A percentile compares a stretch with the other conserved stretches of the same genome.
Conservation (phyloP, 1,140 invertebrate species). For the Magallana gigas region DNA sequence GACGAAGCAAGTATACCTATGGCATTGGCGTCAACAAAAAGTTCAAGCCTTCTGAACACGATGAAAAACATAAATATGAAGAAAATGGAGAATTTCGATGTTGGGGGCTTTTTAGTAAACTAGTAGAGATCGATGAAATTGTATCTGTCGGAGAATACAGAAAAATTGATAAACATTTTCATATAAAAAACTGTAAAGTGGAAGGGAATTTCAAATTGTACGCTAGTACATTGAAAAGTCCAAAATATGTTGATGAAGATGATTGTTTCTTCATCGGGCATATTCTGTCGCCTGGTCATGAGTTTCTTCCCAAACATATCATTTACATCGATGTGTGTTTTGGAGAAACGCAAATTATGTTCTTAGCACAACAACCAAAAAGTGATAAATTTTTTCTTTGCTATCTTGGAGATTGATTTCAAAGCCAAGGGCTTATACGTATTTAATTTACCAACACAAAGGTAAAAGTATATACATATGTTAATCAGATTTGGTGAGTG, state of each 20-base stretch:
- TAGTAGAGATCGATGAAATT: neutral
- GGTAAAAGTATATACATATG: too few species aligned
- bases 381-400: neutral
- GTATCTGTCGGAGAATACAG: neutral
- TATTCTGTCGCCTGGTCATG: neutral
- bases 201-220: neutral
- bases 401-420: neutral
- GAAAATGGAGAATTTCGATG: neutral
- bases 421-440: too few species aligned
- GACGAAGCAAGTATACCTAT: slow-evolving; percentile 23
- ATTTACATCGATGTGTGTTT: neutral
- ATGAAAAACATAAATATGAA: neutral
- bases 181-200: neutral
- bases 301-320: neutral
- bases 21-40: neutral
- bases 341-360: neutral
- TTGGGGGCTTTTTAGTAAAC: neutral
- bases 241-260: neutral
- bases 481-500: too few species aligned
- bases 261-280: neutral
- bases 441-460: too few species aligned
- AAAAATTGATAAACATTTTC: neutral
- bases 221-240: neutral
- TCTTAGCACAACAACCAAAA: neutral
- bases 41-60: neutral